Base-by-base conservation (phyloP, 92 coral and sea anemone species). In the Actinernus sp. region DNA sequence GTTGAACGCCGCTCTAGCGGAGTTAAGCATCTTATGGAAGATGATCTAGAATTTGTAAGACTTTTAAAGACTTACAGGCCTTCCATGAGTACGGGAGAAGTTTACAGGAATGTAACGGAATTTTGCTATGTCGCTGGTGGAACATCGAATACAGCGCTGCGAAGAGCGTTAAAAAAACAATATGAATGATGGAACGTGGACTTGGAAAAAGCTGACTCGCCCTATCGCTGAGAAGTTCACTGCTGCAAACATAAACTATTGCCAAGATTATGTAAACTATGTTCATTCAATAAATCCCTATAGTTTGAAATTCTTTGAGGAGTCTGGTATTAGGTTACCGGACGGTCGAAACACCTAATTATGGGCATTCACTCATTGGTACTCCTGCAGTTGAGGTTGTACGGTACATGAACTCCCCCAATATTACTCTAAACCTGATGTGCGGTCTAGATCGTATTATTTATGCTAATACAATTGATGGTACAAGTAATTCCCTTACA, bases 391-490 rank as follows among this genome's bases (percentile, higher is more conserved):
- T 81, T 1, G 76, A 81, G 46, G 53, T 81, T 17, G 9, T 21
- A 30, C 23, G 63, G 7, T 13, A 73, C 51, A 16, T 60, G 48
- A 50, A 65, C 37, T 55, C 71, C 10, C 82, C 82, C 13, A 82
- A 82, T 46, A 70, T 84, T 45, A 84, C 79, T 8, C 61, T 84
- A 3, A 82, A 70, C 62, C 37, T 77, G 17, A 38, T 84, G 56
- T 47, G 71, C 39, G 81, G 90, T 2, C 51, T 69, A 16, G 78
- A 66, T 20, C 78, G 89, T 38, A 43, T 83, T 16, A 46, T 68
- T 25, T 84, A 63, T 57, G 85, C 76, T 8, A 84, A 84, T 54
- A 84, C 85, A 36, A 33, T 76, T 7, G 43, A 53, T 33, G 90
- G 81, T 13, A 36, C 90, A 46, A 48, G n/a, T n/a, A n/a, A n/a